Conservation (phyloP, 2,797 vertebrate genomes). For the Neosilurus mollespiculum region DNA sequence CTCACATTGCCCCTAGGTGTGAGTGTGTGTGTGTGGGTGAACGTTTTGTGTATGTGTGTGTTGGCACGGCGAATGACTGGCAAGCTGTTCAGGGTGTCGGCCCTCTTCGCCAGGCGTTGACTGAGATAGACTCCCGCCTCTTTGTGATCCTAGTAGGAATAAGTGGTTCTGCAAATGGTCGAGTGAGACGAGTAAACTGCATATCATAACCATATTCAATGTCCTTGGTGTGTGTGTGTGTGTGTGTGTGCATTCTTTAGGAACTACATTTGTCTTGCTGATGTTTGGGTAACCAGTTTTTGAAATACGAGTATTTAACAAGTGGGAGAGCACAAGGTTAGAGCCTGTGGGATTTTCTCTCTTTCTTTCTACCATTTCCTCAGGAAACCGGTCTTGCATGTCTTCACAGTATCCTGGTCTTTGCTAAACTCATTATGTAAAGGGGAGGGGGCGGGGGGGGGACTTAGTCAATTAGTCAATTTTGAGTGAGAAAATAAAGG, state of each 20-base stretch:
- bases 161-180: no score
- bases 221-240: neutral
- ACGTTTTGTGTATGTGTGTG: no score
- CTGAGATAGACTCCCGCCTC: no score
- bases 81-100: no score
- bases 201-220: neutral
- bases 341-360: conserved; percentile 30
- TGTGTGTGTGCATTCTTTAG: conserved; percentile 11
- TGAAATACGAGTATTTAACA: conserved; percentile 12
- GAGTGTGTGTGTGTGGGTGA: neutral
- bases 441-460: neutral
- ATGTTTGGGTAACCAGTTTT: conserved; percentile 28
- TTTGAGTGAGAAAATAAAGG: conserved; percentile 43
- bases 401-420: conserved; percentile 30
- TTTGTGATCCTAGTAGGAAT: no score
- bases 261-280: conserved; percentile 25
- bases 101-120: no score
- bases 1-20: no score
- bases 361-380: conserved; percentile 17
- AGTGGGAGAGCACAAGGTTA: conserved; percentile 8
- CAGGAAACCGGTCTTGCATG: conserved; percentile 43
- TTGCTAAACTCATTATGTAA: conserved; percentile 20
- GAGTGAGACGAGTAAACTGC: no score
- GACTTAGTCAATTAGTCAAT: neutral
- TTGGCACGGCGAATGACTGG: no score